These are phyloP conservation scores for Chloropsis hardwickii DNA, from an alignment of 2,113 vertebrate species.

Conservation along the genomic window DNA sequence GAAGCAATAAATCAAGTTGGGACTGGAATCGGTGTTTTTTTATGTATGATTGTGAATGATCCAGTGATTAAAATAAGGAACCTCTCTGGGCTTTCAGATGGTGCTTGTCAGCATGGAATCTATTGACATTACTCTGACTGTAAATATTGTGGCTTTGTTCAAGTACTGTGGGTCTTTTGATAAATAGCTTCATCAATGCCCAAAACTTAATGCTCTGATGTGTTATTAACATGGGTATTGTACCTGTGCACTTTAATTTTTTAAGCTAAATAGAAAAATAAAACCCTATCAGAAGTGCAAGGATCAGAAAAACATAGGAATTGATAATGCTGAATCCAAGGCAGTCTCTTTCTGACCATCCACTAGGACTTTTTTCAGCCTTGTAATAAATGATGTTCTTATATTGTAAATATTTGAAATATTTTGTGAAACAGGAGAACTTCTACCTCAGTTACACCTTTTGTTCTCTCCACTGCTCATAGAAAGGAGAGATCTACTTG, in stretches of 20 bases:
- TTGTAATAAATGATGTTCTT: background rate
- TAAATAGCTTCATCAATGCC: constrained; percentile 4
- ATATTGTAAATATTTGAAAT: background rate
- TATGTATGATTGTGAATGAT: constrained; percentile 35
- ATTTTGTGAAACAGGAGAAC: background rate
- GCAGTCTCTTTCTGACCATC: background rate
- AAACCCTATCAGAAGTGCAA: background rate
- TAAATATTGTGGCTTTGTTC: constrained; percentile 38
- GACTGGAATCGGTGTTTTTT: constrained; percentile 39
- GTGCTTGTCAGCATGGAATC: background rate
- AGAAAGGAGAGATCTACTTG: background rate
- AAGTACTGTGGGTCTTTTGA: background rate
- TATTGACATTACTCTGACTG: background rate
- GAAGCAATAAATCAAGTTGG: constrained; percentile 35
- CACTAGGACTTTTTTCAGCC: background rate
- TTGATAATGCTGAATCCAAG: background rate
- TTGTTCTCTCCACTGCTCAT: background rate
- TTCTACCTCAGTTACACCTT: background rate
- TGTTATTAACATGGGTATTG: background rate
- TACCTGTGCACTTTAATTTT: background rate
- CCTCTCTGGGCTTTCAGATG: background rate
- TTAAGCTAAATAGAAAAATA: background rate
- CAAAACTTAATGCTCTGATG: background rate
- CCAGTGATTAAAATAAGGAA: constrained; percentile 47
- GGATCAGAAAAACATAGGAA: background rate